Evolutionary conservation across 2,113 vertebrate species (phyloP).

Genomic region (Jacana jacana): DNA sequence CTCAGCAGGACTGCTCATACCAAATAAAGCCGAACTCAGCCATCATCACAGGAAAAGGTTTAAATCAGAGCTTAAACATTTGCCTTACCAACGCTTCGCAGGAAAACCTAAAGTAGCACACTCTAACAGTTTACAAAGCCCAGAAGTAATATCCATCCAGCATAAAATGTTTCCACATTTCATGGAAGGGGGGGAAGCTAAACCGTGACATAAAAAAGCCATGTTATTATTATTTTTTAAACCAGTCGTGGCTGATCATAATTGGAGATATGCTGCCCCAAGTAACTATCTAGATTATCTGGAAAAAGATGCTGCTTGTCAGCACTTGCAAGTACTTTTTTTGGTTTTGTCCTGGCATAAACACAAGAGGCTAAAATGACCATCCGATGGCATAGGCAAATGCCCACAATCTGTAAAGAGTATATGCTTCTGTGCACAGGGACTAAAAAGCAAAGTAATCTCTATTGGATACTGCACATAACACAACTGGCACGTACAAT

Average conservation of each 20-base stretch:
- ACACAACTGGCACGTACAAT: neutral
- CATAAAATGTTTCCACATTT: neutral
- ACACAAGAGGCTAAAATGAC: neutral
- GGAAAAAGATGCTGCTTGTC: neutral
- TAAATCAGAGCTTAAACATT: neutral
- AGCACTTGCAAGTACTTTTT: neutral
- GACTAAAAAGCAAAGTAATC: neutral
- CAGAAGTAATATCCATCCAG: neutral
- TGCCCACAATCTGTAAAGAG: neutral
- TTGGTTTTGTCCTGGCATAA: neutral
- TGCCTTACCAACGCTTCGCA: neutral
- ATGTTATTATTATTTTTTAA: neutral
- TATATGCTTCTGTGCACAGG: neutral
- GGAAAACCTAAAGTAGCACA: neutral
- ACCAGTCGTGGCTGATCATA: neutral
- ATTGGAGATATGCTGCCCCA: neutral
- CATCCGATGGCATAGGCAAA: neutral
- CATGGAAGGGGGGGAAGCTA: neutral
- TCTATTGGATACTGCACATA: neutral
- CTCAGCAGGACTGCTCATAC: neutral
- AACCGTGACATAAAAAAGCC: neutral
- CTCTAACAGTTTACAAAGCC: neutral
- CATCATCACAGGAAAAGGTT: neutral
- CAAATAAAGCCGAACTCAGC: neutral
- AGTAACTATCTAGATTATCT: neutral